Base-by-base conservation (phyloP, 2,113 vertebrate genomes). In the Chascanopsetta lugubris region DNA sequence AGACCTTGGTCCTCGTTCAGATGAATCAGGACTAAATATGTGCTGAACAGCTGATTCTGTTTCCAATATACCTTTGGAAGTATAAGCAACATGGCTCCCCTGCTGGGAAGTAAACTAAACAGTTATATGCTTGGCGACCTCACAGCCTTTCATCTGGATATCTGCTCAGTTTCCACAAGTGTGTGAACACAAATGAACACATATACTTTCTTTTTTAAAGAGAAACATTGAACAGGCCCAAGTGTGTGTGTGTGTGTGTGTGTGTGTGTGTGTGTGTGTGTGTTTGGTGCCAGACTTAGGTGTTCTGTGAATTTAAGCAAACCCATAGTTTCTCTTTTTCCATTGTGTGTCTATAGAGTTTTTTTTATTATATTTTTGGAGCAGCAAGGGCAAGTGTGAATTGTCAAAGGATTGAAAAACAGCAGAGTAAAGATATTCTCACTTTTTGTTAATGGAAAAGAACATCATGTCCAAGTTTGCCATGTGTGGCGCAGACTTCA, bases 371-470 rank as follows among this genome's bases (percentile, higher is more conserved):
- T 50, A 69, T 76, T 86, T 76, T 86, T 34, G 73, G 43, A 49
- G 47, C 56, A 79, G 65, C 69, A 87, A 85, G 69, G 71, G 68
- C 60, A 77, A 73, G 55, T 86, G 76, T 77, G 72, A 87, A 79
- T 64, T 68, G 55, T 86, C 73, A 69, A 46, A 77, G 20, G 49
- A 54, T 47, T 63, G 54, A 8, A 83, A 88, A 85, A 12, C 51
- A 81, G 77, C 75, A 29, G 0, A 42, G 54, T 77, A 42, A 89
- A 89, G 84, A 87, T 83, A 87, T 82, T 84, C 62, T 77, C 38
- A 81, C 40, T 46, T 86, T 90, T 86, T 85, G 84, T 81, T 66
- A 74, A 74, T 2, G 80, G 75, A 87, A 91, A 92, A 90, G 85
- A 61, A 46, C 20, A 76, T 48, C 32, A 3, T 45, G 59, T 85